Conservation (phyloP, 2,888 invertebrate species). For the Macroteleia sp. region DNA sequence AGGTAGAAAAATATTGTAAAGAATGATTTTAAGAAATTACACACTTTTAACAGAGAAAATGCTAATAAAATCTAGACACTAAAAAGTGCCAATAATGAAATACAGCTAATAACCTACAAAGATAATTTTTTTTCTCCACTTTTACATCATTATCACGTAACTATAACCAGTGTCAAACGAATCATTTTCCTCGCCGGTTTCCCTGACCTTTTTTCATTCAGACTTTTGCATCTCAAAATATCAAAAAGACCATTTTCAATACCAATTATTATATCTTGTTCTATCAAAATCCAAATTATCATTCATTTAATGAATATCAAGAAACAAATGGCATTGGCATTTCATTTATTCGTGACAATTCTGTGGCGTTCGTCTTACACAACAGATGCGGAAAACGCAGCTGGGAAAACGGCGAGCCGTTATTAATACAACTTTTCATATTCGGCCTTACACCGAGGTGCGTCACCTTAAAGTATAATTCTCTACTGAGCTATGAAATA, state of each 20-base stretch:
- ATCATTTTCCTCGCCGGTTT: constrained; percentile 37
- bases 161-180: constrained; percentile 38
- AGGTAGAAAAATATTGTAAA: too few relatives aligned
- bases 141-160: constrained; percentile 32
- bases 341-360: neutral
- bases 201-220: constrained; percentile 38
- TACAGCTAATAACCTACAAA: constrained; percentile 41
- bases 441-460: constrained; percentile 41
- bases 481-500: constrained; percentile 1
- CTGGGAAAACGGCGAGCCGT: constrained; percentile 7
- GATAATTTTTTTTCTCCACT: constrained; percentile 33
- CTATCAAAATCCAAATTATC: neutral
- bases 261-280: neutral
- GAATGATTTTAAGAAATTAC: too few relatives aligned
- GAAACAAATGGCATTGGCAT: constrained; percentile 10
- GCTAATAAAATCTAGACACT: neutral
- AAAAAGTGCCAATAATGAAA: constrained; percentile 19
- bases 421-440: constrained; percentile 21
- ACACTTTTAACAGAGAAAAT: neutral
- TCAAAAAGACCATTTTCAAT: constrained; percentile 1
- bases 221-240: constrained; percentile 13
- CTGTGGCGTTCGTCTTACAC: neutral
- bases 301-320: constrained; percentile 11
- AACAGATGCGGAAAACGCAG: constrained; percentile 13
- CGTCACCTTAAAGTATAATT: constrained; percentile 24